A percentile compares a stretch with the other conserved stretches of the same genome.
Conservation (phyloP, 2,888 invertebrate genomes). For the Sepiola atlantica region DNA sequence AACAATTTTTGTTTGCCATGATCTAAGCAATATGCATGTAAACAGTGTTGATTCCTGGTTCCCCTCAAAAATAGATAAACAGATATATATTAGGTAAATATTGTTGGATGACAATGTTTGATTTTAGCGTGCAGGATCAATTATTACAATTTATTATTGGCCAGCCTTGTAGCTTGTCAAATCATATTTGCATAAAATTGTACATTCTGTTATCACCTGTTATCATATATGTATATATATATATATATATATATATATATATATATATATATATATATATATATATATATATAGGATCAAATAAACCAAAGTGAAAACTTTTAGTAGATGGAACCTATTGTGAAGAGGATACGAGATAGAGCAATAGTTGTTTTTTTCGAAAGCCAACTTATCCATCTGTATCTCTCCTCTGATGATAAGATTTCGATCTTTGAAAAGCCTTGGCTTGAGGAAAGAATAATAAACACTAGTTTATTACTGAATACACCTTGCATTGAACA, state of each 20-base stretch:
- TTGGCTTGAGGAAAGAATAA: no score
- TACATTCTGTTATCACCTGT: no score
- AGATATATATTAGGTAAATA: conserved; percentile 4
- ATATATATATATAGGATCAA: background rate
- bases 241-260: background rate
- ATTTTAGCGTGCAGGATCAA: background rate
- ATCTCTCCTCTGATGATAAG: no score
- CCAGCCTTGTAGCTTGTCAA: background rate
- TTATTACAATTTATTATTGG: background rate
- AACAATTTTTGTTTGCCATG: background rate
- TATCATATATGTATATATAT: no score
- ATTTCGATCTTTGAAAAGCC: no score
- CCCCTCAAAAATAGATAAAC: background rate
- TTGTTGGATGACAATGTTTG: background rate
- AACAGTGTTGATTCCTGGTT: background rate
- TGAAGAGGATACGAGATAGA: no score
- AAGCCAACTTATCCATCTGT: no score
- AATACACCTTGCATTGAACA: no score
- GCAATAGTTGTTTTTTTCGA: no score
- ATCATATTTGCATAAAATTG: background rate
- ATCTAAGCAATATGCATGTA: background rate
- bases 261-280: background rate
- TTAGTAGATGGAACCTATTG: no score
- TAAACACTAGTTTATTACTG: no score
- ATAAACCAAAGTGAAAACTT: no score